Percentiles rank a stretch among this genome's conserved stretches.
Evolutionary conservation across 2,888 invertebrate genomes (phyloP).

Genomic region (Brachylomia viminalis): DNA sequence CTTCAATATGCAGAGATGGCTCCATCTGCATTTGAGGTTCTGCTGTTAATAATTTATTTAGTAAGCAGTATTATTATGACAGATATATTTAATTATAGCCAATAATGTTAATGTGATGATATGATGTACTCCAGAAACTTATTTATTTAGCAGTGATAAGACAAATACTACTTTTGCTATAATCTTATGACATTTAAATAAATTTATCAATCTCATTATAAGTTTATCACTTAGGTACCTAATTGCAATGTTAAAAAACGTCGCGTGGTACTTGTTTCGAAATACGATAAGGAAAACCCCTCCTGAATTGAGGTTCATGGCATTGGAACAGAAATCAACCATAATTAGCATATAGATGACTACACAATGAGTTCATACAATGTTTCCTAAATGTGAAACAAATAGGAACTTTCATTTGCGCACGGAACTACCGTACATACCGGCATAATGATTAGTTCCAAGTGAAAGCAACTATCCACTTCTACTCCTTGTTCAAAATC

Average conservation of each 20-base stretch:
- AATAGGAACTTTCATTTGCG: slow-evolving; percentile 83
- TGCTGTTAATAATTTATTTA: background rate
- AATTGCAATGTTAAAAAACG: slow-evolving; percentile 23
- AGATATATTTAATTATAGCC: slow-evolving; percentile 7
- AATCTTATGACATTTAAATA: slow-evolving; percentile 21
- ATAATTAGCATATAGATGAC: slow-evolving; percentile 60
- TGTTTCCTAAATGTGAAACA: slow-evolving; percentile 75
- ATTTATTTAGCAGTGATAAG: slow-evolving; percentile 43
- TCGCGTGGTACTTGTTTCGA: slow-evolving; percentile 28
- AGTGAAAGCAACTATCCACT: slow-evolving; percentile 80
- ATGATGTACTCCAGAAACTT: slow-evolving; percentile 7
- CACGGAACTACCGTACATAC: slow-evolving; percentile 80
- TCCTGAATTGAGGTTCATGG: slow-evolving; percentile 29
- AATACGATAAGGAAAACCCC: slow-evolving; percentile 57
- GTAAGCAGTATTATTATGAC: background rate
- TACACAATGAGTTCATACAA: slow-evolving; percentile 62
- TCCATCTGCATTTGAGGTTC: background rate
- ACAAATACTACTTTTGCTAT: slow-evolving; percentile 21
- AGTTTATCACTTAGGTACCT: slow-evolving; percentile 17
- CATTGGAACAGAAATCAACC: slow-evolving; percentile 52
- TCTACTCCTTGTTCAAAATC: slow-evolving; percentile 44
- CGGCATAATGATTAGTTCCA: slow-evolving; percentile 82
- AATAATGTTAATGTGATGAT: slow-evolving; percentile 14
- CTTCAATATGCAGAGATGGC: background rate
- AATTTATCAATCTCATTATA: slow-evolving; percentile 35